phyloP scores from a whole-genome alignment of 2,888 invertebrate species.

The Parnassius mnemosyne region DNA sequence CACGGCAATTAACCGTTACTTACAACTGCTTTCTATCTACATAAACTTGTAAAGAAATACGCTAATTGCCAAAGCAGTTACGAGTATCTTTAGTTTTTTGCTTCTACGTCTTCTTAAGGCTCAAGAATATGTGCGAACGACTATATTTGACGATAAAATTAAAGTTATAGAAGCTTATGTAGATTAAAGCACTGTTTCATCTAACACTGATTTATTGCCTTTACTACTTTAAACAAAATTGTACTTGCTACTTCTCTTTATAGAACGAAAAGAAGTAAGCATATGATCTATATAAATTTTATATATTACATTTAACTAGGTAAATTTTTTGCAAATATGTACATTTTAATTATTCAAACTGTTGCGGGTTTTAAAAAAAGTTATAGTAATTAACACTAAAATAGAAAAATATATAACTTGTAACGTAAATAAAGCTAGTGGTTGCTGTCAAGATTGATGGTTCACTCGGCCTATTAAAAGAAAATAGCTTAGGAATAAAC shows the following conservation, averaged over 20 bases:
- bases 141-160: constrained; percentile 19
- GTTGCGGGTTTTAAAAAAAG: constrained; percentile 4
- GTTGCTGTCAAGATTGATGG: constrained; percentile 16
- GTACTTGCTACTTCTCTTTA: constrained; percentile 16
- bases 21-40: constrained; percentile 60
- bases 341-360: constrained; percentile 2
- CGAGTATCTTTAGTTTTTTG: constrained; percentile 21
- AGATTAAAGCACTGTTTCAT: constrained; percentile 8
- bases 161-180: constrained; percentile 20
- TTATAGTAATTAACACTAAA: constrained; percentile 10
- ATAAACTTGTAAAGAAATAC: constrained; percentile 47
- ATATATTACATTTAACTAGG: constrained; percentile 2
- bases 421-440: constrained; percentile 4
- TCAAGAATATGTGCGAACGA: constrained; percentile 16
- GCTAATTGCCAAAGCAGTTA: constrained; percentile 37
- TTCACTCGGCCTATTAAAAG: constrained; percentile 22
- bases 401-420: constrained; percentile 9
- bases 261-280: constrained; percentile 6
- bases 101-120: constrained; percentile 26
- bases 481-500: constrained; percentile 14
- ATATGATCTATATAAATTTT: neutral
- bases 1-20: constrained; percentile 70
- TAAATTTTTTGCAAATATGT: neutral
- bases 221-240: constrained; percentile 12
- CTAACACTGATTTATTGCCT: constrained; percentile 23